These are phyloP conservation scores for Cosmorhoe ocellata DNA, from an alignment of 2,888 invertebrate species.

Conservation along the genomic window DNA sequence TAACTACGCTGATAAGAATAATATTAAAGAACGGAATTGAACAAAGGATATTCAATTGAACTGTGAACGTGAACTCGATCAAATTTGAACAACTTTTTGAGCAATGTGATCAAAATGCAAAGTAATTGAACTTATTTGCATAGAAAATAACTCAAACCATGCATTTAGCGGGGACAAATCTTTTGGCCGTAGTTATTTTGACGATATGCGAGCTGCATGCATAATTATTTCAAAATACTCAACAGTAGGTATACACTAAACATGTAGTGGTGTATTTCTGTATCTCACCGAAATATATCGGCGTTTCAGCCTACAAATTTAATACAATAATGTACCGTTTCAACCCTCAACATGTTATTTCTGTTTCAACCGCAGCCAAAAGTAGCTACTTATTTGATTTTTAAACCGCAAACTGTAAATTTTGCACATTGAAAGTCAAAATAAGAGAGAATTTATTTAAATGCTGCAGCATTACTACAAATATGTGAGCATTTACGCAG, in stretches of 20 bases:
- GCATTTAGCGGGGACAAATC: too few relatives aligned
- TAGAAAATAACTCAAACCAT: too few relatives aligned
- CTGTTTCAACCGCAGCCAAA: too few relatives aligned
- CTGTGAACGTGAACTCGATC: constrained; percentile 4
- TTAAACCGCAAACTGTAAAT: constrained; percentile 49
- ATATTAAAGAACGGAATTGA: constrained; percentile 38
- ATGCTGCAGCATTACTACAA: constrained; percentile 67
- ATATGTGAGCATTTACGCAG: constrained; percentile 79
- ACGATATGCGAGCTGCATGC: not conserved
- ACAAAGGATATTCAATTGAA: constrained; percentile 26
- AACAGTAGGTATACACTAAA: too few relatives aligned
- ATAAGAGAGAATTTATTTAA: constrained; percentile 54
- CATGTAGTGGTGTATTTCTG: too few relatives aligned
- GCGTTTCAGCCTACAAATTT: too few relatives aligned
- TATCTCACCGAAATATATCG: too few relatives aligned
- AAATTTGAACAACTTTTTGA: constrained; percentile 2
- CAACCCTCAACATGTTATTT: too few relatives aligned
- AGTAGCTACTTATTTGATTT: constrained; percentile 8
- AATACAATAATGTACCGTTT: too few relatives aligned
- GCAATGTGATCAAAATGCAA: not conserved
- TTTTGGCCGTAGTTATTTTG: too few relatives aligned
- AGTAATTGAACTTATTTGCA: not conserved
- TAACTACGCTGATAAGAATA: constrained; percentile 61
- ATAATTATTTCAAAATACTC: not conserved
- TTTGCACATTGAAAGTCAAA: constrained; percentile 42